Conservation (phyloP, 1,140 invertebrate genomes). For the Lasioglossum baleicum region DNA sequence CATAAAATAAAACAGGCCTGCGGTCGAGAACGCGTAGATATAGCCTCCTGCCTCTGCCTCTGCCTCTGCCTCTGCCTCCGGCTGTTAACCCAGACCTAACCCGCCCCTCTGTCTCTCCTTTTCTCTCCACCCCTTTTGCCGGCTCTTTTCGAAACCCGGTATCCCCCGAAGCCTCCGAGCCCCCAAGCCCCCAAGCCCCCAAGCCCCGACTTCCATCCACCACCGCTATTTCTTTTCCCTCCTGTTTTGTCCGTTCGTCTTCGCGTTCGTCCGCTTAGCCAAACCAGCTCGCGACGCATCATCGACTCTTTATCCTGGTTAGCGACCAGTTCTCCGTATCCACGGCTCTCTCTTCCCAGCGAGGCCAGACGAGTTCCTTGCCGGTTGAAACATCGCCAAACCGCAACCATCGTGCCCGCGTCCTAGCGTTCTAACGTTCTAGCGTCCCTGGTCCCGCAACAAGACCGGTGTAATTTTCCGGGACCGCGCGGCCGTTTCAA, state of each 20-base stretch:
- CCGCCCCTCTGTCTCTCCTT: slow-evolving; percentile 16
- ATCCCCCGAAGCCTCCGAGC: slow-evolving; percentile 37
- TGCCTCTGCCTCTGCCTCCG: slow-evolving; percentile 40
- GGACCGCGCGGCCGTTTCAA: background rate
- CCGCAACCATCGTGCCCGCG: slow-evolving; percentile 65
- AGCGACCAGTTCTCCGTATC: slow-evolving; percentile 20
- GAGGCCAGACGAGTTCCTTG: slow-evolving; percentile 45
- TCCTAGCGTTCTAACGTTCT: too few species aligned
- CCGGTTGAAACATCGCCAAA: slow-evolving; percentile 74
- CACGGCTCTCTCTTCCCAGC: slow-evolving; percentile 13
- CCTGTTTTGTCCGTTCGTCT: background rate
- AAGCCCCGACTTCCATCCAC: slow-evolving; percentile 8
- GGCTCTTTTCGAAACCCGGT: slow-evolving; percentile 42
- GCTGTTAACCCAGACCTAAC: background rate
- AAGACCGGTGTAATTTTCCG: slow-evolving; percentile 56
- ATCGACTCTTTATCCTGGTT: slow-evolving; percentile 8
- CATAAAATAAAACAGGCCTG: slow-evolving; percentile 81
- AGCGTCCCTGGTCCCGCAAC: background rate
- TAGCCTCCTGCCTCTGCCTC: slow-evolving; percentile 63
- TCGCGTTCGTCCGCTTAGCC: background rate
- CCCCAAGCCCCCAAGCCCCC: background rate
- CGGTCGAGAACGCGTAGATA: slow-evolving; percentile 77
- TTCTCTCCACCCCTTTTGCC: slow-evolving; percentile 14
- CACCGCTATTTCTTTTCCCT: background rate
- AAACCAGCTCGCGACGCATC: slow-evolving; percentile 1